Evolutionary conservation across 92 coral and sea anemone genomes (phyloP).

Genomic region (Zoanthus sansibaricus): DNA sequence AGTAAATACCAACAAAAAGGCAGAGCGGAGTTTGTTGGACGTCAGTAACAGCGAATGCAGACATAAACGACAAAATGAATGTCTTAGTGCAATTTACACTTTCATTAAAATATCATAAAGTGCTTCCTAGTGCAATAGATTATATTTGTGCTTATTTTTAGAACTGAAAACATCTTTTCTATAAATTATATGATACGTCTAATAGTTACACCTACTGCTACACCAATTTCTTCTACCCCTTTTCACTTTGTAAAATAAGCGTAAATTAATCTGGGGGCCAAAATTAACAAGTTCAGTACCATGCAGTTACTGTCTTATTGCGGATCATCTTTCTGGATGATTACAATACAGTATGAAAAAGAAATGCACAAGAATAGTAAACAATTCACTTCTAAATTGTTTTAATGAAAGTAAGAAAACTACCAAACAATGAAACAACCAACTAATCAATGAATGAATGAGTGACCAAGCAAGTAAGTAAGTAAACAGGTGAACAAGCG

Average conservation of each 20-base stretch:
- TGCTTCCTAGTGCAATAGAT: background rate
- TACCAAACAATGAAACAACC: background rate
- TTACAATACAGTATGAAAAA: background rate
- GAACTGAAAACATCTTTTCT: too few species aligned
- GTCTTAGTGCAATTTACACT: background rate
- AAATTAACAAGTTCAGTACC: background rate
- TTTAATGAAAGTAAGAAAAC: background rate
- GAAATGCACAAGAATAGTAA: background rate
- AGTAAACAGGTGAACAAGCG: too few species aligned
- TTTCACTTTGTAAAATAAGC: background rate
- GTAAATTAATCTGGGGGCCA: background rate
- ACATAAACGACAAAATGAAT: background rate
- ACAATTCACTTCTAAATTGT: background rate
- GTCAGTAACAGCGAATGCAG: constrained; percentile 8
- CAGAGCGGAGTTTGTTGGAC: constrained; percentile 36
- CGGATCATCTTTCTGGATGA: background rate
- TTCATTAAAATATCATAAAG: background rate
- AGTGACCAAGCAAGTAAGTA: too few species aligned
- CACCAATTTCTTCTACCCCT: background rate
- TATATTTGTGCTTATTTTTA: too few species aligned
- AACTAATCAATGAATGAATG: background rate
- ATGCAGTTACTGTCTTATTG: background rate
- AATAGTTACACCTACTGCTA: too few species aligned
- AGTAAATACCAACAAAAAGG: too few species aligned
- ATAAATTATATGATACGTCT: too few species aligned